These are phyloP conservation scores for Streptopelia turtur DNA, from an alignment of 2,797 vertebrate species.

Conservation along the genomic window DNA sequence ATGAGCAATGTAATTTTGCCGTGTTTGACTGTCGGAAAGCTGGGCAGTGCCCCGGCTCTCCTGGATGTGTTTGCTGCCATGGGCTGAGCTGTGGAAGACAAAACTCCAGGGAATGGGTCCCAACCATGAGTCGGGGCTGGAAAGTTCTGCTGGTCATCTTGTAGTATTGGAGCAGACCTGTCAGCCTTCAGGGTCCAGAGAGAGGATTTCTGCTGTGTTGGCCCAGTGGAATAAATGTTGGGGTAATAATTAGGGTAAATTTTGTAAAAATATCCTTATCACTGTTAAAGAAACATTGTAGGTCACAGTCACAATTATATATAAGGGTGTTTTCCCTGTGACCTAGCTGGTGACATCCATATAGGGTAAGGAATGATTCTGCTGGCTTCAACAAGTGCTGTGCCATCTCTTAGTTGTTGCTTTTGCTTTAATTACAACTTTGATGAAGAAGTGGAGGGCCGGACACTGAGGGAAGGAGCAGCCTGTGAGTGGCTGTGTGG, in stretches of 20 bases:
- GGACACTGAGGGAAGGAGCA: background rate
- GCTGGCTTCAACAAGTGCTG: background rate
- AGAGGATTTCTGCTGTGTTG: background rate
- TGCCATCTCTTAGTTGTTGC: background rate
- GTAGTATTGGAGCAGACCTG: background rate
- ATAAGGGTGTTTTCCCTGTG: background rate
- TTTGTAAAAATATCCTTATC: background rate
- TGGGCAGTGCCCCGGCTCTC: background rate
- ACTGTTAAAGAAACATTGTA: background rate
- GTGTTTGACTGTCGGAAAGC: background rate
- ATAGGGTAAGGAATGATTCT: background rate
- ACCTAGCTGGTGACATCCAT: background rate
- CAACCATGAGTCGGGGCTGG: background rate
- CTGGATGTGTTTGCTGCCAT: background rate
- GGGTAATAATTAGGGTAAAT: background rate
- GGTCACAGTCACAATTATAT: background rate
- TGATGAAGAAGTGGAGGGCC: background rate
- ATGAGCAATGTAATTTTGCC: background rate
- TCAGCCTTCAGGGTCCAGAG: background rate
- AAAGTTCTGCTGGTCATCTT: background rate
- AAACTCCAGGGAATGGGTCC: accelerated
- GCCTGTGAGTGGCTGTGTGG: background rate
- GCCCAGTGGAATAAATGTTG: background rate
- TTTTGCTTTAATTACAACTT: slow-evolving; percentile 31
- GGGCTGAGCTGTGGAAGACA: background rate